Percentiles rank a stretch among this genome's conserved stretches.
Conservation (phyloP, 2,797 vertebrate species). For the Bucorvus abyssinicus region DNA sequence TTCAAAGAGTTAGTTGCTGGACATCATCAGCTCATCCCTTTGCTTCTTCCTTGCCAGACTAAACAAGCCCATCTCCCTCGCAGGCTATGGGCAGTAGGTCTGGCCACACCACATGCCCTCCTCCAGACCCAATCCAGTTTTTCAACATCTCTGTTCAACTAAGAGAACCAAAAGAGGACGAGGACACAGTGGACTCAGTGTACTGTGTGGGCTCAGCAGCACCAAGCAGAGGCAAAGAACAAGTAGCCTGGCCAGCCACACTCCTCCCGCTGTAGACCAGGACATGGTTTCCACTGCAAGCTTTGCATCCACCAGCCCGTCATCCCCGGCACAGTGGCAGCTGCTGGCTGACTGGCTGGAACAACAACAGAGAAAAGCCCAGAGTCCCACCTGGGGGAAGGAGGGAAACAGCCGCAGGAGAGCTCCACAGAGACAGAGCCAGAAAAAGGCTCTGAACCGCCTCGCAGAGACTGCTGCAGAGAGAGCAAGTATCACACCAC, state of each 20-base stretch:
- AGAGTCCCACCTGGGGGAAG: not conserved
- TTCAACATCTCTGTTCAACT: not conserved
- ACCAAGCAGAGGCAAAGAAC: not conserved
- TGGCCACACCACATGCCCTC: accelerated
- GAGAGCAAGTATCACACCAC: not conserved
- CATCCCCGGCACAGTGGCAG: not conserved
- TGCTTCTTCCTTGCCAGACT: not conserved
- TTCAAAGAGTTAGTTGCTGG: not conserved
- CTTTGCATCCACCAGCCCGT: not conserved
- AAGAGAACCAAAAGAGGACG: not conserved
- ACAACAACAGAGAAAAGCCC: not conserved
- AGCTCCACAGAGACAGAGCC: not conserved
- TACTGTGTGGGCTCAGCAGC: not conserved
- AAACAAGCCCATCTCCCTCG: not conserved
- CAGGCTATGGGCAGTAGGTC: not conserved
- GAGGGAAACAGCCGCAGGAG: not conserved
- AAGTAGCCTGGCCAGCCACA: not conserved
- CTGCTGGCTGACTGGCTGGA: not conserved
- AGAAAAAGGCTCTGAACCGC: not conserved
- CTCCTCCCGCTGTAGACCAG: not conserved
- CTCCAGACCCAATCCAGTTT: not conserved
- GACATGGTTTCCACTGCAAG: not conserved
- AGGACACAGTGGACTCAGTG: too few species aligned
- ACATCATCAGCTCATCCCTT: not conserved
- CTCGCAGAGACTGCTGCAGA: not conserved